A percentile compares a stretch with the other conserved stretches of the same genome.
phyloP scores from a whole-genome alignment of 2,797 vertebrate species.

The Emys orbicularis region DNA sequence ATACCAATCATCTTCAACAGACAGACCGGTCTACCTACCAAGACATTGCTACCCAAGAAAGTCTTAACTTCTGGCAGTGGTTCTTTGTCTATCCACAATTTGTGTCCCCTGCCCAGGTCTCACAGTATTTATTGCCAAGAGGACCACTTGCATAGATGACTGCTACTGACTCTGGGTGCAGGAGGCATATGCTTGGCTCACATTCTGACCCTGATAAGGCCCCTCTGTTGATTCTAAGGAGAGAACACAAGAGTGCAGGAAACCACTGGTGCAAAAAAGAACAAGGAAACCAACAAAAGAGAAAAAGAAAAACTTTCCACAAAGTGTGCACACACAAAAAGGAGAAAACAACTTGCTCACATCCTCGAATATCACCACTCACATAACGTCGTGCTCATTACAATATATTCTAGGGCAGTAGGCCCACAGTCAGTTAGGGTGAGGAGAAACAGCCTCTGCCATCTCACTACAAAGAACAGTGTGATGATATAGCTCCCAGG shows the following conservation, averaged over 20 bases:
- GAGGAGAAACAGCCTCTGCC: too few species aligned
- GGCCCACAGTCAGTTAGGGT: neutral
- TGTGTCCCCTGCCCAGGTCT: neutral
- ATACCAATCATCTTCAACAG: neutral
- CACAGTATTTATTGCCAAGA: neutral
- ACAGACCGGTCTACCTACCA: neutral
- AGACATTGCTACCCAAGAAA: neutral
- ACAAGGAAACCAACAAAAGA: neutral
- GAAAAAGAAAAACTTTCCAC: neutral
- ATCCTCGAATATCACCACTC: neutral
- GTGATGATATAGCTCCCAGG: neutral
- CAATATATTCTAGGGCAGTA: neutral
- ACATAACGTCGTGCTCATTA: neutral
- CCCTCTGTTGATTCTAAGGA: neutral
- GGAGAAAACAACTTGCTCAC: rapidly evolving
- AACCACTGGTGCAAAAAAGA: neutral
- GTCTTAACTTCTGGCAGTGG: neutral
- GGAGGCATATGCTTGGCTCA: neutral
- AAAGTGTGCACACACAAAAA: neutral
- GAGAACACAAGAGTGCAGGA: neutral
- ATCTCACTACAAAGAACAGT: too few species aligned
- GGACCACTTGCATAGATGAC: neutral
- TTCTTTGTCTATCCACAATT: neutral
- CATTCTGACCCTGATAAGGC: neutral
- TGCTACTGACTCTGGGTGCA: neutral